Percentiles rank a stretch among this genome's conserved stretches.
These are phyloP conservation scores for Hermaeophaga mercurialis DNA, from an alignment of 2,888 invertebrate genomes.

Conservation along the genomic window DNA sequence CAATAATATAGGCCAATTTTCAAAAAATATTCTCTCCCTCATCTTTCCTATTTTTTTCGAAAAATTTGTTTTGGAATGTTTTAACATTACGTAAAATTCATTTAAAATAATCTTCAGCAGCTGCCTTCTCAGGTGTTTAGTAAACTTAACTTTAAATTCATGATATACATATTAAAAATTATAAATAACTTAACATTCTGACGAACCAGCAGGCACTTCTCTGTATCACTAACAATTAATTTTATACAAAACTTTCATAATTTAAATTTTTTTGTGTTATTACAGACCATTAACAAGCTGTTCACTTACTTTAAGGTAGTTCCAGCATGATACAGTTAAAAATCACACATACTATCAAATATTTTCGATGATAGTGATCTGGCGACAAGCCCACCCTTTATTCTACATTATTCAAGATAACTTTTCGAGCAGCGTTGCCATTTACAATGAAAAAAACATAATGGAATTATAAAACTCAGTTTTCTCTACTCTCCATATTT, in stretches of 20 bases:
- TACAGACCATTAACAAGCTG: too few relatives aligned
- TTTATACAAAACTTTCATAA: neutral
- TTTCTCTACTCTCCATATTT: too few relatives aligned
- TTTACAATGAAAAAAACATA: too few relatives aligned
- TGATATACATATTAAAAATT: constrained; percentile 3
- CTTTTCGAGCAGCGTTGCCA: too few relatives aligned
- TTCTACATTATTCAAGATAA: too few relatives aligned
- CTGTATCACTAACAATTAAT: constrained; percentile 20
- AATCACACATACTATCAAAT: too few relatives aligned
- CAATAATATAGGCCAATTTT: constrained; percentile 33
- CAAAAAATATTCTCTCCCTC: constrained; percentile 18
- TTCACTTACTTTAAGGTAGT: too few relatives aligned
- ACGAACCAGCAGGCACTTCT: constrained; percentile 34
- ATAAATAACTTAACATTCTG: constrained; percentile 19
- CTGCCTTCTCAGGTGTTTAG: constrained; percentile 8
- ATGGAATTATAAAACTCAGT: too few relatives aligned
- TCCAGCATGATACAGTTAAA: too few relatives aligned
- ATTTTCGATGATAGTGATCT: too few relatives aligned
- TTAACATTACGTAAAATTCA: constrained; percentile 3
- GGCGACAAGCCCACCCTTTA: too few relatives aligned
- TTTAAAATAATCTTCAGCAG: neutral
- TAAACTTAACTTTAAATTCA: constrained; percentile 11
- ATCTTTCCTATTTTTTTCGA: constrained; percentile 21
- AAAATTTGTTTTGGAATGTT: constrained; percentile 29
- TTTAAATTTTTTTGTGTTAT: constrained; percentile 3